Evolutionary conservation across 2,797 vertebrate species (phyloP).

Genomic region (Cynodonichthys magdalenae): DNA sequence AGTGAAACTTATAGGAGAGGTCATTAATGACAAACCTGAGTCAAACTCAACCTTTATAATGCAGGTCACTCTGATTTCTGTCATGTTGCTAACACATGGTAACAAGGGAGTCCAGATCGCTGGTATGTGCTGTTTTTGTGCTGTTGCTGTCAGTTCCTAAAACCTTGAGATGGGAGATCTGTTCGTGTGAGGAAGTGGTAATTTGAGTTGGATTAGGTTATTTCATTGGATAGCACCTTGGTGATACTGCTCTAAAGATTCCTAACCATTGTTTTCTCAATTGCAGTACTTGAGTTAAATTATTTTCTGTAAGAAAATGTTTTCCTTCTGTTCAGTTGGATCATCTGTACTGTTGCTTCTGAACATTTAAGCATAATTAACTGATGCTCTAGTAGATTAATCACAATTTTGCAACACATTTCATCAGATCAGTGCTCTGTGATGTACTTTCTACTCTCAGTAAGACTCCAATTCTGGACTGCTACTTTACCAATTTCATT

Average conservation of each 20-base stretch:
- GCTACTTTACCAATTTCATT: conserved; percentile 59
- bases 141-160: conserved; percentile 58
- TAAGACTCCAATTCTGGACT: conserved; percentile 23
- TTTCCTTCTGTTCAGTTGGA: background rate
- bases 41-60: conserved; percentile 22
- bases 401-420: conserved; percentile 11
- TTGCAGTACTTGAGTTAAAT: too few species aligned
- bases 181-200: background rate
- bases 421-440: conserved; percentile 23
- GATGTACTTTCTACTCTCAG: conserved; percentile 18
- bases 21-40: conserved; percentile 26
- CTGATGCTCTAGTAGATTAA: conserved; percentile 33
- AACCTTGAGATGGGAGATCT: conserved; percentile 30
- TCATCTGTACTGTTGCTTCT: background rate
- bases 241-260: background rate
- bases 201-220: conserved; percentile 5
- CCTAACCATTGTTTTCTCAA: background rate
- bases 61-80: conserved; percentile 72
- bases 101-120: conserved; percentile 53
- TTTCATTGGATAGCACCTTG: conserved; percentile 8
- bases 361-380: conserved; percentile 22
- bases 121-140: conserved; percentile 54
- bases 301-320: background rate
- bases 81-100: conserved; percentile 61
- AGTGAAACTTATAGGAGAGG: background rate